Evolutionary conservation across 2,113 vertebrate genomes (phyloP), one percentile per base, ranked within the genome.

Genomic region (Sorex fumeus): DNA sequence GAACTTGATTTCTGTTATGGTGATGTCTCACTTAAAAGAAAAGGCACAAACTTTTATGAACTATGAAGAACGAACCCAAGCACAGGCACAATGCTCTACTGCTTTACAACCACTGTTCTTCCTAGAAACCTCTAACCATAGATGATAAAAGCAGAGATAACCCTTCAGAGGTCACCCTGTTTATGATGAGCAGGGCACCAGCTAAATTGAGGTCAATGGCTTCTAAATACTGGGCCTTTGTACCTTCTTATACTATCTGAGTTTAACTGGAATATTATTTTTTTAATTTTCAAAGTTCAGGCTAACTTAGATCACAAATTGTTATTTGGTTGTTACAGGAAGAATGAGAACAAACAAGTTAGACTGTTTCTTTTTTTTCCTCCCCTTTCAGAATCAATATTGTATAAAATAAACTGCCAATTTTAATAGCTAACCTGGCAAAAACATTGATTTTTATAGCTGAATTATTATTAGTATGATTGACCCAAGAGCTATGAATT

Each of bases 381-480:
- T 40, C 47, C 71, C 30, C 32, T 45, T 84, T 70, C 12, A 70
- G 64, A 88, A 74, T 23, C 60, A 92, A 86, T 92, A 60, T 6
- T 75, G 28, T 34, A 93, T 47, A 85, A 88, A 91, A 91, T 50
- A 90, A 96, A 87, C 23, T 87, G 90, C 69, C 66, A 80, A 84
- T 81, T 93, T 94, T 94, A 87, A 95, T 13, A 91, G 82, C 32
- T 79, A 78, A 90, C 75, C 19, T 93, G 74, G 74, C 75, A 82
- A 79, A 79, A 86, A 80, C 69, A 30, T 45, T 74, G 77, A 92
- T 74, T 89, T 89, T 75, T 60, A 71, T 78, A 50, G 70, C 40
- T 90, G 28, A 89, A 78, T 85, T 89, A 89, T 80, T 81, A 80
- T 76, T 40, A 70, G 36, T 60, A 84, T 7, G 4, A 90, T 1